Percentiles rank a stretch among this genome's conserved stretches.
Evolutionary conservation across 2,113 vertebrate genomes (phyloP).

Genomic region (Acrocephalus arundinaceus): DNA sequence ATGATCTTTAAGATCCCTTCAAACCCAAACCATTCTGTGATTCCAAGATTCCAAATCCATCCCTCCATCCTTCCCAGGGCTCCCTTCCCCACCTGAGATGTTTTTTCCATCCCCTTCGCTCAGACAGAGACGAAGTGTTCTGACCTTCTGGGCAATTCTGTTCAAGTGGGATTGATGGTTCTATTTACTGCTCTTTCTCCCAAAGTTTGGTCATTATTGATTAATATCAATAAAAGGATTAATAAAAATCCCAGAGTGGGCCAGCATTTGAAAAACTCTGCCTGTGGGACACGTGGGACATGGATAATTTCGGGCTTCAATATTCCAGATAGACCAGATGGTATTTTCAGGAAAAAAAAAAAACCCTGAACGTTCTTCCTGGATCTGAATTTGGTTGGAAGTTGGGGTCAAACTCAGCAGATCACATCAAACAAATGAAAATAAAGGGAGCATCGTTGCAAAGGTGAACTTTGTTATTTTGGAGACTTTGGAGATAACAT

Average conservation of each 20-base stretch:
- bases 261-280: not conserved
- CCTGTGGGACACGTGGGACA: not conserved
- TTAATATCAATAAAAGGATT: not conserved
- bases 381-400: not conserved
- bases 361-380: accelerated
- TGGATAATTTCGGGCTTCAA: not conserved
- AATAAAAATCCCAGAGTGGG: not conserved
- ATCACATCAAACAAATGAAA: not conserved
- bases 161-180: conserved; percentile 9
- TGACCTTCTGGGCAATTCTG: conserved; percentile 21
- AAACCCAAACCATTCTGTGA: not conserved
- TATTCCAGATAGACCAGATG: not conserved
- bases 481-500: not conserved
- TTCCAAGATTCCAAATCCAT: not conserved
- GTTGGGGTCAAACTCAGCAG: not conserved
- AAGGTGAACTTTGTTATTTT: not conserved
- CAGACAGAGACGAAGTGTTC: not conserved
- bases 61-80: not conserved
- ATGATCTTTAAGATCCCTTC: not conserved
- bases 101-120: not conserved
- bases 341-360: not conserved
- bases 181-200: not conserved
- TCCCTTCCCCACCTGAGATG: not conserved
- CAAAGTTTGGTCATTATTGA: conserved; percentile 39
- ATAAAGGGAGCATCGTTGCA: not conserved